These are phyloP conservation scores for Maconellicoccus hirsutus DNA, from an alignment of 1,140 invertebrate species.

Conservation along the genomic window DNA sequence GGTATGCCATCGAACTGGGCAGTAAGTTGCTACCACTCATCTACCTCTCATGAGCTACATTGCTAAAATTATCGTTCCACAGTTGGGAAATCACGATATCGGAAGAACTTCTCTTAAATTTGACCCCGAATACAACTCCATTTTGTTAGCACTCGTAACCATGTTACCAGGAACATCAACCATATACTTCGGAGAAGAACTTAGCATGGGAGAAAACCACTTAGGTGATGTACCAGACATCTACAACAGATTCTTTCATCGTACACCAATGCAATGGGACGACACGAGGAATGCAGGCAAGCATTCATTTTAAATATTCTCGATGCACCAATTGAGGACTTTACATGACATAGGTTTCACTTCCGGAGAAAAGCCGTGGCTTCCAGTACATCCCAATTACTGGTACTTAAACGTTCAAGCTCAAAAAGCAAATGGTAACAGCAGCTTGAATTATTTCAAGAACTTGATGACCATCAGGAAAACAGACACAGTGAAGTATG, in stretches of 20 bases:
- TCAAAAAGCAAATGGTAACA: slow-evolving; percentile 15
- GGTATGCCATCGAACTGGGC: too few relatives aligned
- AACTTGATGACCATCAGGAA: slow-evolving; percentile 15
- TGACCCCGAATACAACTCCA: slow-evolving; percentile 44
- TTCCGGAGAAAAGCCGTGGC: neutral
- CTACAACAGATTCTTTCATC: slow-evolving; percentile 35
- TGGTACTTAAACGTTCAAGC: slow-evolving; percentile 38
- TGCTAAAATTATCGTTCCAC: too few relatives aligned
- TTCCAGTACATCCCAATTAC: slow-evolving; percentile 45
- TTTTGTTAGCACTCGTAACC: slow-evolving; percentile 50
- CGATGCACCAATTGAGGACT: too few relatives aligned
- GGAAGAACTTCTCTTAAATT: slow-evolving; percentile 44
- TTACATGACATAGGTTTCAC: neutral
- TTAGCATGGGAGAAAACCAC: slow-evolving; percentile 56
- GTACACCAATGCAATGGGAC: too few relatives aligned
- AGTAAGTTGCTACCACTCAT: too few relatives aligned
- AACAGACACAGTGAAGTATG: slow-evolving; percentile 24
- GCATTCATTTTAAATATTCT: too few relatives aligned
- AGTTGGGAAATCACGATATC: slow-evolving; percentile 53
- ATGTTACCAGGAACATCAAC: slow-evolving; percentile 57
- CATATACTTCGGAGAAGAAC: slow-evolving; percentile 67
- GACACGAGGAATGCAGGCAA: too few relatives aligned
- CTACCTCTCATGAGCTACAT: too few relatives aligned
- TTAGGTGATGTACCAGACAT: slow-evolving; percentile 39
- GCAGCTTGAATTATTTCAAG: slow-evolving; percentile 25